A percentile compares a stretch with the other conserved stretches of the same genome.
Conservation (phyloP, 2,797 vertebrate species). For the Parambassis ranga region DNA sequence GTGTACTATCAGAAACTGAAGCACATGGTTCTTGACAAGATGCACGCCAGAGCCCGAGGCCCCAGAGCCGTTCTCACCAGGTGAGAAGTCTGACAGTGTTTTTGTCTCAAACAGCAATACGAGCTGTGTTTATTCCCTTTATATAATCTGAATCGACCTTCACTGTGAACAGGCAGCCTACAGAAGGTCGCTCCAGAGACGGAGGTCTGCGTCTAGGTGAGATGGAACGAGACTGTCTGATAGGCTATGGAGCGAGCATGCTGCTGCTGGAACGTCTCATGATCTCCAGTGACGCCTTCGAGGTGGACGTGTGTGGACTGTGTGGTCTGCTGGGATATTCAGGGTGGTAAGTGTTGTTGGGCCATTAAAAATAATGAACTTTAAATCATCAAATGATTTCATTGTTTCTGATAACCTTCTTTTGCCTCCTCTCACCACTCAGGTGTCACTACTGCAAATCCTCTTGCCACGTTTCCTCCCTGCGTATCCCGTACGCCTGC, state of each 20-base stretch:
- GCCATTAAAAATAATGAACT: no score
- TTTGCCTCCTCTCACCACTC: no score
- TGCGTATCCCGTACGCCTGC: constrained; percentile 97
- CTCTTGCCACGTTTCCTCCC: constrained; percentile 94
- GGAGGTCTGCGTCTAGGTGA: constrained; percentile 97
- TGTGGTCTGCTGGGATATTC: constrained; percentile 97
- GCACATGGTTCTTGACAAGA: constrained; percentile 99
- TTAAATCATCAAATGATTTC: no score
- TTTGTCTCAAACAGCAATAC: no score
- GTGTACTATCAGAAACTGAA: constrained; percentile 99
- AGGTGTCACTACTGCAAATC: constrained; percentile 99
- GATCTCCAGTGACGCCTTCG: constrained; percentile 99
- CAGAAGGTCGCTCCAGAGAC: constrained; percentile 96
- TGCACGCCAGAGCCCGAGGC: constrained; percentile 96
- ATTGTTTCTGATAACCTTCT: no score
- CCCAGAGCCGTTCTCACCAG: constrained; percentile 97
- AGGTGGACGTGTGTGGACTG: constrained; percentile 97
- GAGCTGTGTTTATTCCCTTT: no score
- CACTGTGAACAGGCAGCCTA: constrained; percentile 86
- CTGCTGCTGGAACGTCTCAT: constrained; percentile 95
- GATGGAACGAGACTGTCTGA: constrained; percentile 98
- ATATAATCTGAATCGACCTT: not conserved
- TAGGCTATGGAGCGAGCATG: constrained; percentile 99
- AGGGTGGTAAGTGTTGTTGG: constrained; percentile 95
- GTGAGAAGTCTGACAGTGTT: no score